Conservation (phyloP, 2,888 invertebrate genomes). For the Melolontha melolontha region DNA sequence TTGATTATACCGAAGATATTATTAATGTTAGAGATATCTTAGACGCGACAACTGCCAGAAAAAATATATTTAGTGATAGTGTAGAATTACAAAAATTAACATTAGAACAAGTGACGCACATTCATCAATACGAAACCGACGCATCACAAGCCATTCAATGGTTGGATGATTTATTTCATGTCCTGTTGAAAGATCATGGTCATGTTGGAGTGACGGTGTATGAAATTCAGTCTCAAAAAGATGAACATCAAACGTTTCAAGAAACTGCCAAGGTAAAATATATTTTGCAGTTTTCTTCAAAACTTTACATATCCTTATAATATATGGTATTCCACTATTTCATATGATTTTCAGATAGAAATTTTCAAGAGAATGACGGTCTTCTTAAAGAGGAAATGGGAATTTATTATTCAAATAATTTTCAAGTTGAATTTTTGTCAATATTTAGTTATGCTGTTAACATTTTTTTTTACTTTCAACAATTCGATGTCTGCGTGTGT, state of each 20-base stretch:
- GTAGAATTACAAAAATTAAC: constrained; percentile 82
- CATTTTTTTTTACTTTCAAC: too few species aligned
- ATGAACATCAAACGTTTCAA: constrained; percentile 80
- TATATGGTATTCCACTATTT: too few species aligned
- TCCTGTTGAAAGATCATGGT: constrained; percentile 76
- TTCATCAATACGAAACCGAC: constrained; percentile 82
- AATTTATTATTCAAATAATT: too few species aligned
- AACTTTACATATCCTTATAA: too few species aligned
- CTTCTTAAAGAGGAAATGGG: too few species aligned
- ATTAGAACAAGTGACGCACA: constrained; percentile 81
- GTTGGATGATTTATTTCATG: constrained; percentile 80
- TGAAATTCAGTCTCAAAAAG: constrained; percentile 81
- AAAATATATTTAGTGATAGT: constrained; percentile 79
- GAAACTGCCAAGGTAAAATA: constrained; percentile 79
- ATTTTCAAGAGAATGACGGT: too few species aligned
- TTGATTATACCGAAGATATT: constrained; percentile 80
- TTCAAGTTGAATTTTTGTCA: too few species aligned
- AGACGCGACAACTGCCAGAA: constrained; percentile 76
- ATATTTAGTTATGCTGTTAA: too few species aligned
- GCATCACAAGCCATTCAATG: constrained; percentile 81
- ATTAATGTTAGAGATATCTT: constrained; percentile 78
- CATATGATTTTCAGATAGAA: too few species aligned
- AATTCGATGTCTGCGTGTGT: too few species aligned
- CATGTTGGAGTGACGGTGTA: constrained; percentile 79
- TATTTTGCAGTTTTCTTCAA: too few species aligned